Evolutionary conservation across 1,140 invertebrate species (phyloP), one percentile per base, ranked within the genome.

Genomic region (Lutraria rhynchaena): DNA sequence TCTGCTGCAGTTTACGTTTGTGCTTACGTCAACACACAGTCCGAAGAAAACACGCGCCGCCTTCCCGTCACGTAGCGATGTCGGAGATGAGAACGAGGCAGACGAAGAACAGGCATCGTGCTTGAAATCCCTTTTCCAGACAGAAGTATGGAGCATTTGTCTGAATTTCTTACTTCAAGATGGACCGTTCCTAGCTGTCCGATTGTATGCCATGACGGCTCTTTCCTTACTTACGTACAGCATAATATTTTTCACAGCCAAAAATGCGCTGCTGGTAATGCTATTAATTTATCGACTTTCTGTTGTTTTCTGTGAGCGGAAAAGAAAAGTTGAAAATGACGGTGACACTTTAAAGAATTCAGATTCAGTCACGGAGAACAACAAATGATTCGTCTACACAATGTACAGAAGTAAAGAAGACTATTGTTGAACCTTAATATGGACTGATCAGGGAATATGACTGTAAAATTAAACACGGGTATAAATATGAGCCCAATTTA

Each of bases 171-270:
- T 93, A 37, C 60, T 93, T 19, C 92, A 93, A 58, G 97, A 98
- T 90, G 96, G 95, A 0, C 97, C 97, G 0, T 98, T 97, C 91
- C 92, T 98, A 2, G 95, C 95, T 0, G 96, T 98, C 86, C 93
- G 97, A 3, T 13, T 97, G 1, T 94, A 97, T 35, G 94, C 97
- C n/a, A 97, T 97, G 35, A 93, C 95, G 0, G 95, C 96, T 80
- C 97, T 96, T 88, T 94, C 95, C 74, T 96, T 97, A 22, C 95
- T 97, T 69, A 97, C 95, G 84, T 97, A 97, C 88, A 97, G 96
- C 95, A 97, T 97, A 84, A 89, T 97, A n/a, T 98, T 98, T 90
- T 97, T 98, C 91, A 97, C 96, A 84, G 96, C 96, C 90, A 96
- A 97, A 89, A 97, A 97, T 87, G 95, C 95, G 2, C 92, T 97